Conservation (phyloP, 2,797 vertebrate genomes). For the Poecile montanus region DNA sequence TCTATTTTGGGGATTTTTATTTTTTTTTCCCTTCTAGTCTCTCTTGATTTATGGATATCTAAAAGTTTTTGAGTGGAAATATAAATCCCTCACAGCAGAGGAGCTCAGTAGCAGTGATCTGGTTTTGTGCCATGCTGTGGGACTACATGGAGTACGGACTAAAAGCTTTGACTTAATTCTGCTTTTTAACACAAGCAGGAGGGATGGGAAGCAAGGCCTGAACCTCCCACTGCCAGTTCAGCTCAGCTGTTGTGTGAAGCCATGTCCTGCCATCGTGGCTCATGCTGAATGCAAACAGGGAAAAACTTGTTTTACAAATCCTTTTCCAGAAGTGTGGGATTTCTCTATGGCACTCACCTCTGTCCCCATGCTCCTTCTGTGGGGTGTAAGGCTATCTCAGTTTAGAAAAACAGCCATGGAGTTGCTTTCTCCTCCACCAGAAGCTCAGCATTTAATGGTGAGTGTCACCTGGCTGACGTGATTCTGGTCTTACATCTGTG, state of each 20-base stretch:
- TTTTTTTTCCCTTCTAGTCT: neutral
- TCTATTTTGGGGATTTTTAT: neutral
- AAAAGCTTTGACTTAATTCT: neutral
- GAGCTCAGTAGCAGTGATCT: neutral
- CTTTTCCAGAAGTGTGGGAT: neutral
- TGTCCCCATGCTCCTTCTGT: neutral
- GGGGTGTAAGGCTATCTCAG: accelerated
- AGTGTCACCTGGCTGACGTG: neutral
- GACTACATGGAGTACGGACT: neutral
- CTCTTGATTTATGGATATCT: slow-evolving; percentile 21
- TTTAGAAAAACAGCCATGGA: neutral
- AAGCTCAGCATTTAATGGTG: neutral
- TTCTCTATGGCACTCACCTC: neutral
- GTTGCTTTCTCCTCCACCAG: neutral
- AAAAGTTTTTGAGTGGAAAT: neutral
- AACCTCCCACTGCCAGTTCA: neutral
- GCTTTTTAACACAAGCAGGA: neutral
- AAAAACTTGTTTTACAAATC: neutral
- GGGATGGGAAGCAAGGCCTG: neutral
- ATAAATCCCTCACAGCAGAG: neutral
- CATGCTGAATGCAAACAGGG: neutral
- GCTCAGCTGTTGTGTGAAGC: neutral
- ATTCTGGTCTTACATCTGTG: neutral
- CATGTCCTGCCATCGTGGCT: neutral
- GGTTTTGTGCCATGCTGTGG: neutral